Evolutionary conservation across 1,140 invertebrate genomes (phyloP), one percentile per base, ranked within the genome.

Genomic region (Lucilia sericata): DNA sequence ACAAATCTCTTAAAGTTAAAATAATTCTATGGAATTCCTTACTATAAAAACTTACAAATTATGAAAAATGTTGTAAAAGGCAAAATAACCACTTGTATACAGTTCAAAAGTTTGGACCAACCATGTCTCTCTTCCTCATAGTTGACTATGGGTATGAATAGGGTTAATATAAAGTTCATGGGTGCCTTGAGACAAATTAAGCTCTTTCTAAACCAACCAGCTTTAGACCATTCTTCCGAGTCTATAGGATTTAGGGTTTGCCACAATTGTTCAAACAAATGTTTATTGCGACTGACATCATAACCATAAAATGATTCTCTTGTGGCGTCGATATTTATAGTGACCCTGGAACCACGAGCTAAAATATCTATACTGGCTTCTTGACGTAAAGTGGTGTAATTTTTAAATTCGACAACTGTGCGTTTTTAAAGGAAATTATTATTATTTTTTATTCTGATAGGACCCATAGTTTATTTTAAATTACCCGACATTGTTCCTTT

Each of bases 201-300:
- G 4, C 30, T 70, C 42, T 17, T 42, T 55, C 49, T 7, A 47
- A 47, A 70, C 4, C 42, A 25, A 30, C 10, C n/a, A 30, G 30
- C 74, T 36, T 49, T 70, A 3, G 80, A 34, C 84, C 84, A 85
- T 47, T 83, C 84, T 17, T 25, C 74, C 0, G 10, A 7, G n/a
- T 83, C 70, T 25, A 83, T 34, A 2, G 84, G 84, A 25, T 74
- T 78, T 21, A 94, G 76, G 49, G 93, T 92, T 80, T 91, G 91
- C 0, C 94, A 85, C 85, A 94, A 94, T 89, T 93, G 92, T 42
- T 19, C 70, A 47, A 91, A 88, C 10, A 92, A 86, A n/a, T 88
- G 88, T 8, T 83, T 82, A 86, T 86, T 86, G 5, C 74, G 49
- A 19, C 19, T 12, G n/a, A 49, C 36, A 47, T 70, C 30, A 9